Evolutionary conservation across 1,140 invertebrate genomes (phyloP).

Genomic region (Formica selysi): DNA sequence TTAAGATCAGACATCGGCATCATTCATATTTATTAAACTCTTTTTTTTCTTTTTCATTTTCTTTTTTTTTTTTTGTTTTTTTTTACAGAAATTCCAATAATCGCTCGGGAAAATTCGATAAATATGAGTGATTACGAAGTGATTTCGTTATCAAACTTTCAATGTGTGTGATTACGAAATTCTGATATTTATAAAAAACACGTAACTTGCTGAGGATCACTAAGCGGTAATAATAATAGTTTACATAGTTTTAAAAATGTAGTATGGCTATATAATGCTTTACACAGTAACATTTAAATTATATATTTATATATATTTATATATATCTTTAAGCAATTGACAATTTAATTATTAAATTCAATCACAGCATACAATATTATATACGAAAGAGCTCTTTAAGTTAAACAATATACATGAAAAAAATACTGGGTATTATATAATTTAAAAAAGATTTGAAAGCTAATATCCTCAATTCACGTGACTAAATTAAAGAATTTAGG

Average conservation of each 20-base stretch:
- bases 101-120: slow-evolving; percentile 52
- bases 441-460: slow-evolving; percentile 61
- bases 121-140: slow-evolving; percentile 63
- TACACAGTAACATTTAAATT: slow-evolving; percentile 65
- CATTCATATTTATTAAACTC: slow-evolving; percentile 57
- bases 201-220: slow-evolving; percentile 61
- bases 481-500: slow-evolving; percentile 49
- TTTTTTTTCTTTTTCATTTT: slow-evolving; percentile 11
- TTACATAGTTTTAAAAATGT: slow-evolving; percentile 68
- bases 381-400: slow-evolving; percentile 53
- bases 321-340: slow-evolving; percentile 69
- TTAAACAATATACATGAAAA: slow-evolving; percentile 65
- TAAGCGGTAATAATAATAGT: slow-evolving; percentile 65
- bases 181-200: slow-evolving; percentile 68
- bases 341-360: slow-evolving; percentile 75
- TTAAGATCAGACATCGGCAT: slow-evolving; percentile 51
- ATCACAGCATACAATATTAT: slow-evolving; percentile 71
- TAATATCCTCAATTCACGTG: slow-evolving; percentile 42
- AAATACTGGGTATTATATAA: slow-evolving; percentile 63
- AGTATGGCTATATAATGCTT: slow-evolving; percentile 63
- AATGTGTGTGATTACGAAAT: slow-evolving; percentile 59
- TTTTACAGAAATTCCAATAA: slow-evolving; percentile 52
- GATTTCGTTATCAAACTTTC: slow-evolving; percentile 65
- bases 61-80: slow-evolving; percentile 7
- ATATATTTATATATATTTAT: slow-evolving; percentile 62